Base-by-base conservation (phyloP, 2,113 vertebrate species). In the Todiramphus saurophagus region DNA sequence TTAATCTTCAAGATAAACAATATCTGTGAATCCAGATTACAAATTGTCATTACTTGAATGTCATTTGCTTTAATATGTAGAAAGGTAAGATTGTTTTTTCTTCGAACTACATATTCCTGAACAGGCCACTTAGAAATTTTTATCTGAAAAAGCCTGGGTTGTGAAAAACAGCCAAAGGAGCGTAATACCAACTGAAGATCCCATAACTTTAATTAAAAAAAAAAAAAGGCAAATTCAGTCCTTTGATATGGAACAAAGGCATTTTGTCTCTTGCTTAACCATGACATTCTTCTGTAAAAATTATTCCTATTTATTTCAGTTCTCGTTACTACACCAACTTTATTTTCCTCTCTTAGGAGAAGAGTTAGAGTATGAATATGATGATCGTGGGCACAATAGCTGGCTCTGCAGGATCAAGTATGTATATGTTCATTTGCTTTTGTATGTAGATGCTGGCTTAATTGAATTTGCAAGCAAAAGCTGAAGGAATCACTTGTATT, bases 381-480 rank as follows among this genome's bases (percentile, higher is more conserved):
- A 99, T 95, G 99, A 99, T 89, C 98, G 99, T 95, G 99, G 98
- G 28, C 99, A 99, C 13, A 99, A 99, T 56, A 98, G 98, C 72
- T 99, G 99, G 99, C 98, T 99, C 3, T 99, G 99, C 97, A 98
- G 99, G 95, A 98, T 99, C 96, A 99, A 99, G 99, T 99, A 98
- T 77, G 98, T 96, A 66, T 70, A 33, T 27, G 43, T 94, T 35
- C 21, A 27, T 67, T 90, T 33, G 37, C 44, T 77, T 53, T 64
- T 72, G 27, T n/a, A 48, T 10, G 4, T 30, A 48, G 59, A 76
- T 77, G 30, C 5, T 79, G 17, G 13, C 43, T 51, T 44, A 16
- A 15, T 7, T 75, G 74, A 43, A 44, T 59, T 76, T n/a, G 23
- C 7, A 27, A 58, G 60, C 13, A 28, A 33, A 94, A 59, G 16